Evolutionary conservation across 92 coral and sea anemone genomes (phyloP), one percentile per base, ranked within the genome.

Genomic region (Phymanthus crucifer): DNA sequence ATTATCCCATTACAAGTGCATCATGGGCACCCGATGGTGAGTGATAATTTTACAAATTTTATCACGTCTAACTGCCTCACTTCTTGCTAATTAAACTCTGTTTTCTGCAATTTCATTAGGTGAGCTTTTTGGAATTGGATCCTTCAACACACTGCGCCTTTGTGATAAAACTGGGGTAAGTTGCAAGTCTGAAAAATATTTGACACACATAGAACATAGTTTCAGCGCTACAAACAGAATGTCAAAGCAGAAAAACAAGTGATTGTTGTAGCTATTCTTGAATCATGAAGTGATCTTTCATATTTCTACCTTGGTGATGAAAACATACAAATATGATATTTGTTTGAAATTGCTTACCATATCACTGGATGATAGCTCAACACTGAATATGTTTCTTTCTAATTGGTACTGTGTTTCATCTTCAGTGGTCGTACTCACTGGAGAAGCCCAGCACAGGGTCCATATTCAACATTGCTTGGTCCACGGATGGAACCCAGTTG

Each of bases 1-100:
- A 95, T 27, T 95, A 93, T 78, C 99, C 99, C 4, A 91, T 93
- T 40, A 91, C 98, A 21, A 91, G 99, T 83, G 97, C 89, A 12
- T 87, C 96, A 11, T 96, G 99, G 99, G 98, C 97, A 68, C 99
- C 99, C 40, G 98, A 96, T 81, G 99, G 99, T 96, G 80, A 75
- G 82, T 57, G 4, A 2, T 16, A 10, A 12, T 3, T 48, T 6
- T 48, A 40, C 1, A 40, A 33, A 12, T 23, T 71, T 32, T 68
- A 17, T 68, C 40, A 5, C 8, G 24, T 57, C 66, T 8, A 0
- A 38, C 45, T 38, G n/a, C n/a, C n/a, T n/a, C 10, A 38, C 5
- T 5, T 38, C 10, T 5, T 0, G 45, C 45, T 38, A 43, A 43
- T 43, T 17, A 0, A 43, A 43, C 13, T 43, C 14, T 10, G 13